Evolutionary conservation across 2,888 invertebrate genomes (phyloP).

Genomic region (Nephrocerus scutellatus): DNA sequence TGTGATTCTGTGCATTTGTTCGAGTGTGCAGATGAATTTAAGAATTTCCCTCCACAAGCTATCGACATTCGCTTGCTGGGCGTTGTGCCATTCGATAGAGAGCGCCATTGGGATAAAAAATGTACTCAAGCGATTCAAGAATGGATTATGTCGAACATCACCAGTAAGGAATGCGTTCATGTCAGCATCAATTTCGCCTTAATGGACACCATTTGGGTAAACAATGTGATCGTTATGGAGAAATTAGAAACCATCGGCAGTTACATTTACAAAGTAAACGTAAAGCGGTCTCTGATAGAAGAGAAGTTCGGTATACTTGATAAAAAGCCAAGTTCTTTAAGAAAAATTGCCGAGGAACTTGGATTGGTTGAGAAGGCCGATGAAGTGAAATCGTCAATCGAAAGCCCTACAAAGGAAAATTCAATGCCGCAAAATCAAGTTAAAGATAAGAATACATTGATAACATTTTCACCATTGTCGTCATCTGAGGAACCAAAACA

Average conservation of each 20-base stretch:
- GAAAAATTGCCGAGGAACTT: conserved; percentile 22
- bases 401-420: conserved; percentile 16
- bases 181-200: conserved; percentile 33
- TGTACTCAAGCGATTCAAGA: conserved; percentile 43
- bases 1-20: conserved; percentile 36
- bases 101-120: conserved; percentile 51
- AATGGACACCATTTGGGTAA: conserved; percentile 34
- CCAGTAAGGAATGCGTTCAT: conserved; percentile 32
- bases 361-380: conserved; percentile 8
- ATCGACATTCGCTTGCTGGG: conserved; percentile 51
- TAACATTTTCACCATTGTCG: no score
- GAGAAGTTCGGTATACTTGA: conserved; percentile 27
- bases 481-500: no score
- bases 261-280: conserved; percentile 24
- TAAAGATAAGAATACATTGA: no score
- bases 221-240: conserved; percentile 32
- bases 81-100: conserved; percentile 52
- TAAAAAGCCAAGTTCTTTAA: conserved; percentile 15
- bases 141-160: conserved; percentile 37
- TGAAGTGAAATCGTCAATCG: no score
- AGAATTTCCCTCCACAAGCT: conserved; percentile 48
- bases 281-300: conserved; percentile 25
- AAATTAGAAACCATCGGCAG: conserved; percentile 23
- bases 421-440: conserved; percentile 18
- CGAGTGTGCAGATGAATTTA: conserved; percentile 51